phyloP scores from a whole-genome alignment of 2,888 invertebrate genomes.

The Dryobota labecula region DNA sequence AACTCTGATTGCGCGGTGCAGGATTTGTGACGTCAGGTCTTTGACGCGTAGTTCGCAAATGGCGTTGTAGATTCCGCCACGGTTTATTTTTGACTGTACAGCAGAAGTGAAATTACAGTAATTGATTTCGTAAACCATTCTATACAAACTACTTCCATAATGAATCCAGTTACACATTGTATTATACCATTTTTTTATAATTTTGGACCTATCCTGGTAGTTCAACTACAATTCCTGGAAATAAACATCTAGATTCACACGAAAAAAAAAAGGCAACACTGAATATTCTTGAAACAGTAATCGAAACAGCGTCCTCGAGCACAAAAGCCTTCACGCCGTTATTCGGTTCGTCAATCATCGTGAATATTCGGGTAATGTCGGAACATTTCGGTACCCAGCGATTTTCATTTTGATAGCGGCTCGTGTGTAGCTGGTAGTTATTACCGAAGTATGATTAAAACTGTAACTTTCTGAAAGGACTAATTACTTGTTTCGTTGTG shows the following conservation, averaged over 20 bases:
- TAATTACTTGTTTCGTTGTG: constrained; percentile 17
- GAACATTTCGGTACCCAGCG: constrained; percentile 22
- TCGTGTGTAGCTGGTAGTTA: constrained; percentile 18
- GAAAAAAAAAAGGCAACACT: constrained; percentile 17
- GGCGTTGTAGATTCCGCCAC: too few species aligned
- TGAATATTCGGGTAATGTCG: constrained; percentile 27
- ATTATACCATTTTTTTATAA: too few species aligned
- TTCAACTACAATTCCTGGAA: background rate
- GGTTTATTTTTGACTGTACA: too few species aligned
- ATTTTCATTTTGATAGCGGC: constrained; percentile 44
- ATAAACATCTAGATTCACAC: background rate
- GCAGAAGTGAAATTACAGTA: too few species aligned
- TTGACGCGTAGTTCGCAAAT: too few species aligned
- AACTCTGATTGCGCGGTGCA: too few species aligned
- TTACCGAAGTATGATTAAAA: constrained; percentile 39
- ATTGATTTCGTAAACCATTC: too few species aligned
- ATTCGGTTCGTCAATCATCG: constrained; percentile 45
- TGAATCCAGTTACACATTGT: too few species aligned
- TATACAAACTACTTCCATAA: too few species aligned
- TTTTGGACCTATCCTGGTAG: background rate
- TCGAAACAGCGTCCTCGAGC: constrained; percentile 15
- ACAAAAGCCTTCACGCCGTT: constrained; percentile 41
- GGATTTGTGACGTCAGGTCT: too few species aligned
- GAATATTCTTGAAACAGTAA: constrained; percentile 25
- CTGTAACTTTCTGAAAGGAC: background rate